Conservation (phyloP, 2,888 invertebrate genomes). For the Chrysotoxum bicinctum region DNA sequence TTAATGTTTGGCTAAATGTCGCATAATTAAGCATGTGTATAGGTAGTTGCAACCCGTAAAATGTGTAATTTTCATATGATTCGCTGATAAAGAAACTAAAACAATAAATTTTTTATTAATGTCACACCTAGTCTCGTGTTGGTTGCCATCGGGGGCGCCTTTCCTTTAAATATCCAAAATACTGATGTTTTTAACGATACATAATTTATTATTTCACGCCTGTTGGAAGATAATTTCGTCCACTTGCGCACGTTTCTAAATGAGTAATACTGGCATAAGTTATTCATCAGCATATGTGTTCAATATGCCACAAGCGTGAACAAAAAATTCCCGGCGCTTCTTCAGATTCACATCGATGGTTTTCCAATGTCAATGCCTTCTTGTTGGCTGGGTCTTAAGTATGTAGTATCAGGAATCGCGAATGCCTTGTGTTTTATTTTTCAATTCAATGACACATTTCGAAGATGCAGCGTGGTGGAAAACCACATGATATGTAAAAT, state of each 20-base stretch:
- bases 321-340: background rate
- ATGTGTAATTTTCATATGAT: background rate
- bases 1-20: background rate
- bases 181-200: background rate
- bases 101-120: conserved; percentile 22
- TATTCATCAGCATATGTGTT: conserved; percentile 26
- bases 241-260: conserved; percentile 32
- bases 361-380: conserved; percentile 53
- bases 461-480: background rate
- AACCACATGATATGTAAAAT: background rate
- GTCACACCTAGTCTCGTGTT: background rate
- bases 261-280: background rate
- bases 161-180: background rate
- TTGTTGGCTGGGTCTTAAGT: background rate
- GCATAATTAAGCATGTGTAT: background rate
- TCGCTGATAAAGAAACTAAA: background rate
- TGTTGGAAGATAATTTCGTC: conserved; percentile 13
- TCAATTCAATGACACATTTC: conserved; percentile 21
- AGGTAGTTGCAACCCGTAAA: background rate
- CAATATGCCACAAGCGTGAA: conserved; percentile 28
- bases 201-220: background rate
- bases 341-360: conserved; percentile 23
- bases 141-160: conserved; percentile 14
- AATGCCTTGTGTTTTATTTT: conserved; percentile 6
- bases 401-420: background rate